A percentile compares a stretch with the other conserved stretches of the same genome.
Conservation (phyloP, 1,140 invertebrate species). For the Bradysia coprophila region DNA sequence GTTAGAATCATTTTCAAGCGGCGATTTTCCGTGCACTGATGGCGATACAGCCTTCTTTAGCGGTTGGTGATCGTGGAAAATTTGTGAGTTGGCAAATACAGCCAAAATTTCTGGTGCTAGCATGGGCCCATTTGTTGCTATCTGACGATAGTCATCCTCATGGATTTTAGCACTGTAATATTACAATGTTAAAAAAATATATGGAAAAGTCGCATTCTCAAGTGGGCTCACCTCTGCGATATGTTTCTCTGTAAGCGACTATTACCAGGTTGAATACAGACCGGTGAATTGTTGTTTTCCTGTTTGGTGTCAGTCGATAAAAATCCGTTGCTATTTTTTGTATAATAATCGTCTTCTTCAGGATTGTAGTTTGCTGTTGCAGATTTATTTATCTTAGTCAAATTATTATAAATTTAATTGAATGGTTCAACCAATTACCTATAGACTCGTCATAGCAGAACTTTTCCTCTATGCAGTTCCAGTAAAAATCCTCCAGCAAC, state of each 20-base stretch:
- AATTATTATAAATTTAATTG: neutral
- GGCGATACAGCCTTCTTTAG: conserved; percentile 15
- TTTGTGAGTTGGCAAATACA: conserved; percentile 23
- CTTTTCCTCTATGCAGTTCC: conserved; percentile 36
- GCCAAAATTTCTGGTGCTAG: conserved; percentile 20
- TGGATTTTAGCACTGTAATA: conserved; percentile 16
- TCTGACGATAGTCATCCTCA: conserved; percentile 21
- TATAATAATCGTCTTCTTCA: conserved; percentile 21
- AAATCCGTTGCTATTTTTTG: conserved; percentile 14
- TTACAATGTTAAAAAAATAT: neutral
- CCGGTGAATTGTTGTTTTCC: conserved; percentile 21
- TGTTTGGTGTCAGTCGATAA: conserved; percentile 9
- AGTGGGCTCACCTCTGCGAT: neutral
- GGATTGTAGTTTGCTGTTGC: conserved; percentile 20
- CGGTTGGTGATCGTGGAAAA: conserved; percentile 22
- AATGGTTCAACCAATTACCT: conserved; percentile 15
- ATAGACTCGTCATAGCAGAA: conserved; percentile 38
- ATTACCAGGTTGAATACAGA: conserved; percentile 17
- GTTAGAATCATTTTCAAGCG: conserved; percentile 5
- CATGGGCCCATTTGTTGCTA: conserved; percentile 20
- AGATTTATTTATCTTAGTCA: neutral
- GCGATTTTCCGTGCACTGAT: conserved; percentile 15
- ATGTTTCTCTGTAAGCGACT: conserved; percentile 5
- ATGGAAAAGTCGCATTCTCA: neutral
- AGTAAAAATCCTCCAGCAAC: conserved; percentile 36